Evolutionary conservation across 2,888 invertebrate genomes (phyloP).

Genomic region (Acanthosepion lycidas): DNA sequence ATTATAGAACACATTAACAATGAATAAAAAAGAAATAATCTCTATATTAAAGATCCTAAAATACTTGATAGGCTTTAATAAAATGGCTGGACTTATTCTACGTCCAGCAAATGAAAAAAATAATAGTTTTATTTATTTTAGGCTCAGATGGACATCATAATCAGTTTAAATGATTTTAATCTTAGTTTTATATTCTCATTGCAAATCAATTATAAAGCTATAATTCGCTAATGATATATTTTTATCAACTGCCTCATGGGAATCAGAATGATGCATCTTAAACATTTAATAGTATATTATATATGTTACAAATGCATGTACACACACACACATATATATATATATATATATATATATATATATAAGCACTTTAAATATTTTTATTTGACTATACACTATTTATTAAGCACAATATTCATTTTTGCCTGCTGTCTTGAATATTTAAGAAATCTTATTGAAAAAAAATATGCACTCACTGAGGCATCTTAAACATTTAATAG

Average conservation of each 20-base stretch:
- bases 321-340: too few relatives aligned
- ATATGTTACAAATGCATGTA: too few relatives aligned
- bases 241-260: background rate
- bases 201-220: background rate
- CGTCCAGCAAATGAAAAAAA: background rate
- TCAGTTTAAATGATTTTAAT: slow-evolving; percentile 3
- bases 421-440: too few relatives aligned
- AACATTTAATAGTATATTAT: too few relatives aligned
- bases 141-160: background rate
- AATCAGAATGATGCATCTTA: background rate
- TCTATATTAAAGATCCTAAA: background rate
- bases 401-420: too few relatives aligned
- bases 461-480: too few relatives aligned
- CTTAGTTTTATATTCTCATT: slow-evolving; percentile 6
- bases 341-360: too few relatives aligned
- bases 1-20: background rate
- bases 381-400: too few relatives aligned
- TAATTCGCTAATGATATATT: background rate
- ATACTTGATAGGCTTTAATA: background rate
- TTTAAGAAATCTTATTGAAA: too few relatives aligned
- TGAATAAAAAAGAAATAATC: background rate
- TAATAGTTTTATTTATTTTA: background rate
- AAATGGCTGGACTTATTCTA: background rate
- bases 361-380: too few relatives aligned
- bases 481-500: too few relatives aligned